A percentile compares a stretch with the other conserved stretches of the same genome.
Evolutionary conservation across 53 echinoderm and acorn worm species (phyloP).

Genomic region (Actinopyga echinites): DNA sequence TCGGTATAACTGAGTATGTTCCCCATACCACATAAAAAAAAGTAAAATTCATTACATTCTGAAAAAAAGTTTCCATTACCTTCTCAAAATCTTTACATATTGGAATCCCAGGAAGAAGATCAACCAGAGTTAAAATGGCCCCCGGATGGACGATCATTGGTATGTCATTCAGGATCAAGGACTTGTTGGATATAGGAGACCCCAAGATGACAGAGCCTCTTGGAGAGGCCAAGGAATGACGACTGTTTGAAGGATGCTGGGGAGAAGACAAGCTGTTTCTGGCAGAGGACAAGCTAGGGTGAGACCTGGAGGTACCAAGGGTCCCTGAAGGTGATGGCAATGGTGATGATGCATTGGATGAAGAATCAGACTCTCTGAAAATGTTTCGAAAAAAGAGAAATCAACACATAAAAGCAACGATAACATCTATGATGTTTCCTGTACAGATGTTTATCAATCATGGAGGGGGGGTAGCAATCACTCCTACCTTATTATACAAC

Average conservation of each 20-base stretch:
- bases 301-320: conserved; percentile 43
- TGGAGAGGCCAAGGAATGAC: not conserved
- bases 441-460: too few relatives aligned
- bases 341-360: conserved; percentile 30
- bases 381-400: not conserved
- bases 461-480: too few relatives aligned
- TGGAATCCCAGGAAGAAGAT: conserved; percentile 78
- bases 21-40: too few relatives aligned
- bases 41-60: too few relatives aligned
- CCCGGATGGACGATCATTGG: conserved; percentile 96
- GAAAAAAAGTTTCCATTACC: conserved; percentile 23
- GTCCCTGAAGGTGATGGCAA: conserved; percentile 59
- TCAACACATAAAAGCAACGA: too few relatives aligned
- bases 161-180: conserved; percentile 45
- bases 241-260: not conserved
- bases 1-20: too few relatives aligned
- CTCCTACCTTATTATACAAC: too few relatives aligned
- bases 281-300: conserved; percentile 75
- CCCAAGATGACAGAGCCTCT: conserved; percentile 15
- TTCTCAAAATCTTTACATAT: conserved; percentile 18
- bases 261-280: conserved; percentile 51
- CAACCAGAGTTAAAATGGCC: conserved; percentile 81
- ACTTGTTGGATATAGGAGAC: conserved; percentile 18
- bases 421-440: too few relatives aligned
- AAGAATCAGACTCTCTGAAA: conserved; percentile 12